Evolutionary conservation across 2,113 vertebrate genomes (phyloP).

Genomic region (Nibea albiflora): DNA sequence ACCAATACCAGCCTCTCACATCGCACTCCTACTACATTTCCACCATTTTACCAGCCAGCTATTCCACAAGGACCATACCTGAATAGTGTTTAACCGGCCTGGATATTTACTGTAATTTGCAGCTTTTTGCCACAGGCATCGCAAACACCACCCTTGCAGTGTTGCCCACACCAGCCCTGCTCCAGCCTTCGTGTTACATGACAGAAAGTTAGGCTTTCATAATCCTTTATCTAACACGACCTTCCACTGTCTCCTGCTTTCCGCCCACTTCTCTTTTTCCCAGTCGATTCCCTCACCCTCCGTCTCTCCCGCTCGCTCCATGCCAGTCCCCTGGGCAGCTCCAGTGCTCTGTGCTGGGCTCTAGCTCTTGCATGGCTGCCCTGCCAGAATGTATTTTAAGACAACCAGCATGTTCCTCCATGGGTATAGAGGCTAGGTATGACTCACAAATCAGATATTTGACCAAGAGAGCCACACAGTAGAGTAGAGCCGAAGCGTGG

Average conservation of each 20-base stretch:
- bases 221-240: constrained; percentile 71
- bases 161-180: constrained; percentile 60
- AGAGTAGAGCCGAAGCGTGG: constrained; percentile 75
- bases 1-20: constrained; percentile 19
- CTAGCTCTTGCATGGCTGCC: constrained; percentile 72
- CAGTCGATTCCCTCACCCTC: constrained; percentile 65
- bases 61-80: constrained; percentile 22
- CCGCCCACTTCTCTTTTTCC: constrained; percentile 65
- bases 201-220: constrained; percentile 72
- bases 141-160: constrained; percentile 31
- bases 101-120: constrained; percentile 36
- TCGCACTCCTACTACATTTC: constrained; percentile 10
- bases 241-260: constrained; percentile 68
- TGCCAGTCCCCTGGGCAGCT: constrained; percentile 66
- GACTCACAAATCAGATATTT: constrained; percentile 84
- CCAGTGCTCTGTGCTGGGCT: constrained; percentile 57
- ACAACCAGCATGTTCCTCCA: constrained; percentile 76
- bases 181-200: constrained; percentile 60
- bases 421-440: constrained; percentile 75
- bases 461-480: constrained; percentile 78
- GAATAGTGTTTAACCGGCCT: constrained; percentile 16
- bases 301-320: constrained; percentile 62
- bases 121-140: constrained; percentile 27
- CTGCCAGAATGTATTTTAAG: constrained; percentile 81
- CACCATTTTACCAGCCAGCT: constrained; percentile 13